phyloP scores from a whole-genome alignment of 2,113 vertebrate species.

The Spea multiplicata region DNA sequence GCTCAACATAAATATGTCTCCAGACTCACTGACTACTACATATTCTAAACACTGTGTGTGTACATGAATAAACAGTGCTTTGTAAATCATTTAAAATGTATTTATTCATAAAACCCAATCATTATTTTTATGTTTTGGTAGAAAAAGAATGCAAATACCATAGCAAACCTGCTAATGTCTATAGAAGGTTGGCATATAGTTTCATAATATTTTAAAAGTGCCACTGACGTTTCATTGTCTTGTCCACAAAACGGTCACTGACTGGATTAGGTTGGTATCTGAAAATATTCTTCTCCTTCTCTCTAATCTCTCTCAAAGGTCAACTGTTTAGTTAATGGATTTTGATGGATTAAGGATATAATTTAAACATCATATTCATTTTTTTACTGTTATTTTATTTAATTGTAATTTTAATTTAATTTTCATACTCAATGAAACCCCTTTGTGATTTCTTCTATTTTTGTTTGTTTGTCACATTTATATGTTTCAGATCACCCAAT shows the following conservation, averaged over 20 bases:
- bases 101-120: slow-evolving; percentile 78
- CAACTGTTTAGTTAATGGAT: too few relatives aligned
- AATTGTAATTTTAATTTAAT: too few relatives aligned
- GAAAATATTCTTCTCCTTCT: too few relatives aligned
- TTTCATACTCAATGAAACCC: too few relatives aligned
- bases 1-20: slow-evolving; percentile 90
- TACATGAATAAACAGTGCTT: slow-evolving; percentile 80
- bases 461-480: too few relatives aligned
- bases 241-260: background rate
- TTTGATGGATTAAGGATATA: too few relatives aligned
- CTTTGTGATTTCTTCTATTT: too few relatives aligned
- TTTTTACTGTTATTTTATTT: too few relatives aligned
- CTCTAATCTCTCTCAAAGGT: too few relatives aligned
- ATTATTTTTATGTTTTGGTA: slow-evolving; percentile 69
- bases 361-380: too few relatives aligned
- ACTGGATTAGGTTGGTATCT: too few relatives aligned
- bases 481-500: too few relatives aligned
- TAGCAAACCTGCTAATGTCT: slow-evolving; percentile 57
- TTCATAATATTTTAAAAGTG: slow-evolving; percentile 1
- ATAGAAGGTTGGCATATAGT: slow-evolving; percentile 52
- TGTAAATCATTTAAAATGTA: slow-evolving; percentile 80
- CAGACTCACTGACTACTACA: slow-evolving; percentile 85
- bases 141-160: slow-evolving; percentile 54
- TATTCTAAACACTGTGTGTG: slow-evolving; percentile 86
- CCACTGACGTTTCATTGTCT: background rate